Evolutionary conservation across 2,113 vertebrate species (phyloP), one percentile per base, ranked within the genome.

Genomic region (Myodes glareolus): DNA sequence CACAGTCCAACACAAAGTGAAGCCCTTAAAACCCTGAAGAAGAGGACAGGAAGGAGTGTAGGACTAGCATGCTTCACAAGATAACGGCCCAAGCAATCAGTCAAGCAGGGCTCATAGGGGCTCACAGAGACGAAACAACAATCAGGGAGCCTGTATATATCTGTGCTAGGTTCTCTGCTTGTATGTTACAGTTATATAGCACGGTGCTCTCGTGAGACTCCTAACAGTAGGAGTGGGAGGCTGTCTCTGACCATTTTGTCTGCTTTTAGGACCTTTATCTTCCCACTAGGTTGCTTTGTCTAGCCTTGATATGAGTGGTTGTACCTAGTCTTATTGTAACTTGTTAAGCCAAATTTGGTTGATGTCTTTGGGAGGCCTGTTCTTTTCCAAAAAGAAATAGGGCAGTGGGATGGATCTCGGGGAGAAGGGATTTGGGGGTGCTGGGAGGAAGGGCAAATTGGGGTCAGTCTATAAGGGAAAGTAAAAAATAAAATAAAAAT

Each of bases 1-100:
- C 68, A 72, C 16, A n/a, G 13, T 36, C 68, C 36, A n/a, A 72
- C 33, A 72, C 9, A 19, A 72, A 8, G 17, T 23, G 70, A n/a
- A 19, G 19, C 17, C 3, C 8, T 0, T 1, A 19, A 8, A 23
- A 73, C 8, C 36, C n/a, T 21, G 3, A 10, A 19, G 8, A n/a
- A 23, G 70, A 39, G 19, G 70, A 12, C 8, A 23, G n/a, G 19
- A 39, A n/a, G 36, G 7, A n/a, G 8, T 72, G 7, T 72, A 73
- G 70, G 9, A 73, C 19, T 9, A 39, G 19, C 19, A 19, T 19
- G 70, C 1, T 73, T n/a, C 70, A 73, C n/a, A 39, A 73, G 17
- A 73, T 23, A 73, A 73, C 3, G 19, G 68, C 7, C 17, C 68
- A 72, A 5, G 19, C 19, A 73, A n/a, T 73, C n/a, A 9, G 70